Conservation (phyloP, 2,888 invertebrate genomes). For the Hedychridium roseum region DNA sequence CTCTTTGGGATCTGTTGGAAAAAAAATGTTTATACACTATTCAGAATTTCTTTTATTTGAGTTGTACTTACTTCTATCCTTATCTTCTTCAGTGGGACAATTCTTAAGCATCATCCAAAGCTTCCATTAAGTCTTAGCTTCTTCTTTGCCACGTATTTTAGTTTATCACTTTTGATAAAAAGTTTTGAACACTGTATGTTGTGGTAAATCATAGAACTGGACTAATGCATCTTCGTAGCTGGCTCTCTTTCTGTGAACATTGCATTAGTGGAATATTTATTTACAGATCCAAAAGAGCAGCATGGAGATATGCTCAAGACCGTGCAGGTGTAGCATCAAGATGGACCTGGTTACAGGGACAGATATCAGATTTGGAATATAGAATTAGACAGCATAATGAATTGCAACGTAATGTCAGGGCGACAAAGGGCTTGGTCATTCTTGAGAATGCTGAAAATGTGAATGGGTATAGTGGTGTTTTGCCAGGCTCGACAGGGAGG, state of each 20-base stretch:
- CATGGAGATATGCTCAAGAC: conserved; percentile 83
- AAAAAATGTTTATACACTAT: too few relatives aligned
- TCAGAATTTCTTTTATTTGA: background rate
- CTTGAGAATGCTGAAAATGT: conserved; percentile 64
- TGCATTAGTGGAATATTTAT: conserved; percentile 6
- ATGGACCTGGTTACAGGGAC: conserved; percentile 94
- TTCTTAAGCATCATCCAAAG: background rate
- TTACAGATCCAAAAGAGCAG: conserved; percentile 79
- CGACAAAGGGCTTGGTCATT: conserved; percentile 70
- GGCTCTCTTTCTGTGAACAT: too few relatives aligned
- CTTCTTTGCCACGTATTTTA: background rate
- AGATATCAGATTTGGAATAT: conserved; percentile 90
- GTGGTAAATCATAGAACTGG: background rate
- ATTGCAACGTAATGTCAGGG: conserved; percentile 73
- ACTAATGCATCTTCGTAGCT: too few relatives aligned
- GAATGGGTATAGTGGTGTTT: conserved; percentile 73
- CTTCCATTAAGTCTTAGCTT: background rate
- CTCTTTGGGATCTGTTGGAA: too few relatives aligned
- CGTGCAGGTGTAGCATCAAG: conserved; percentile 84
- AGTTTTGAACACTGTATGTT: background rate
- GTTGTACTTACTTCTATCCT: too few relatives aligned
- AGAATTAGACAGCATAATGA: conserved; percentile 89
- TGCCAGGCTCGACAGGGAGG: conserved; percentile 68
- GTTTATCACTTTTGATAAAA: background rate
- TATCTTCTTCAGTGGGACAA: too few relatives aligned